A percentile compares a stretch with the other conserved stretches of the same genome.
phyloP scores from a whole-genome alignment of 2,797 vertebrate species.

The Typhlichthys subterraneus region DNA sequence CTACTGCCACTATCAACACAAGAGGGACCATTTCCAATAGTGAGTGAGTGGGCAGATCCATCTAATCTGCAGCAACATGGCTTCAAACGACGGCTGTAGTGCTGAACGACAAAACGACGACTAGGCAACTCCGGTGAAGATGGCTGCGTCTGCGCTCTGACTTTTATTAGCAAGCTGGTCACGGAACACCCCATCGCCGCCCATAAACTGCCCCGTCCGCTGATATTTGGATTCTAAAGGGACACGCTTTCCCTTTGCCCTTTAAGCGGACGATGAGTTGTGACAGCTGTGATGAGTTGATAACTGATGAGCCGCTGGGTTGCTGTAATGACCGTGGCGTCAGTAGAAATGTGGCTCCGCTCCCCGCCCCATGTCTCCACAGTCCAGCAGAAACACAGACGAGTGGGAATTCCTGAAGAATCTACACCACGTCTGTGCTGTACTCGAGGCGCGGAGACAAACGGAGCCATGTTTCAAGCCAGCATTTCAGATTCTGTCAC shows the following conservation, averaged over 20 bases:
- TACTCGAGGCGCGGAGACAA: slow-evolving; percentile 36
- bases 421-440: slow-evolving; percentile 37
- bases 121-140: slow-evolving; percentile 16
- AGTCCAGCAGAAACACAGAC: neutral
- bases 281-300: neutral
- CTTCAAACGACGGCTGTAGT: neutral
- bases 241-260: slow-evolving; percentile 11
- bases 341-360: neutral
- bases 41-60: slow-evolving; percentile 6
- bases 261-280: neutral
- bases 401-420: slow-evolving; percentile 19
- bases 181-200: neutral
- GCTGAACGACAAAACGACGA: too few species aligned
- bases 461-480: slow-evolving; percentile 38
- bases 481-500: slow-evolving; percentile 49
- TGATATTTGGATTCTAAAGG: neutral
- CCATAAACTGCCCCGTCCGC: too few species aligned
- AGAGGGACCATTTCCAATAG: slow-evolving; percentile 17
- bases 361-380: neutral
- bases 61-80: neutral
- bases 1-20: slow-evolving; percentile 26
- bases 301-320: too few species aligned
- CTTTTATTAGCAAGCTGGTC: neutral
- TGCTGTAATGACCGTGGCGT: neutral
- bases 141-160: neutral